These are phyloP conservation scores for Ageneiosus marmoratus DNA, from an alignment of 2,113 vertebrate genomes.

Conservation along the genomic window DNA sequence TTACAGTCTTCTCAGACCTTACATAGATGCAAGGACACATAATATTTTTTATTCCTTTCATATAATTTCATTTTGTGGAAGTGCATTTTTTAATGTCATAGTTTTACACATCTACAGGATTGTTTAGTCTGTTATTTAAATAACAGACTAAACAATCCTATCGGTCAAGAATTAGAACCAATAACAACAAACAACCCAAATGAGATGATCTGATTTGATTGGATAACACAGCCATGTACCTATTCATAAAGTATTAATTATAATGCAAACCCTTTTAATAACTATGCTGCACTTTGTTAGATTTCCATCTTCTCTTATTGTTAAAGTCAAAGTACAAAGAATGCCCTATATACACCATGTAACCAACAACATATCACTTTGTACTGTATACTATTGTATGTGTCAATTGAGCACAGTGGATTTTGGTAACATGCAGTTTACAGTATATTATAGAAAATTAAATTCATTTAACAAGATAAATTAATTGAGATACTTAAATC, in stretches of 20 bases:
- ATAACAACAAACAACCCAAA: neutral
- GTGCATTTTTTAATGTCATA: neutral
- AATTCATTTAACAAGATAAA: neutral
- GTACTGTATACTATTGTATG: neutral
- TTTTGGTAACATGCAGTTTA: neutral
- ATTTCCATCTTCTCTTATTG: neutral
- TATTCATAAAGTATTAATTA: neutral
- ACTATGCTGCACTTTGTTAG: neutral
- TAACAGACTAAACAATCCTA: neutral
- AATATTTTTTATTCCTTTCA: neutral
- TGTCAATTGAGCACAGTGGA: neutral
- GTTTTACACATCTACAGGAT: neutral
- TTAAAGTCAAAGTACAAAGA: neutral
- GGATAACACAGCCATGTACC: too few relatives aligned
- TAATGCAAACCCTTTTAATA: neutral
- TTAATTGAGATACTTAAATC: neutral
- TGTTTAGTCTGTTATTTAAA: neutral
- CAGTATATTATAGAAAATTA: neutral
- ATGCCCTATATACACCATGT: neutral
- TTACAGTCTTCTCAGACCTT: neutral
- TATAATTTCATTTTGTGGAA: neutral
- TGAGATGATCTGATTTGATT: neutral
- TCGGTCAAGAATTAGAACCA: neutral
- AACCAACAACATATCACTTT: neutral
- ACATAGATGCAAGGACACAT: neutral